Evolutionary conservation across 2,888 invertebrate species (phyloP), one percentile per base, ranked within the genome.

Genomic region (Nemurella pictetii): DNA sequence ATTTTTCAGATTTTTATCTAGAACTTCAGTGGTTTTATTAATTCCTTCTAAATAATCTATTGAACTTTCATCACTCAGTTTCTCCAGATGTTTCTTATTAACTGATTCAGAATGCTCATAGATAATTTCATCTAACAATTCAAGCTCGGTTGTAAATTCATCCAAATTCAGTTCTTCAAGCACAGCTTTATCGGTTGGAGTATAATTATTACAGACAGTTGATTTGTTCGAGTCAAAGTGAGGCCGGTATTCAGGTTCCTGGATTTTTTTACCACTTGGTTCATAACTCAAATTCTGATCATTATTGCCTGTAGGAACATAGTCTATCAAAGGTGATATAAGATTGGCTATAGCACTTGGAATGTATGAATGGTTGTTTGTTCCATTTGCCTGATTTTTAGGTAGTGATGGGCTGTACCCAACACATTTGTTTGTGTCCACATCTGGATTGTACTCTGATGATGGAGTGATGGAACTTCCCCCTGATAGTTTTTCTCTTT

Each of bases 101-200:
- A 74, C 26, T 55, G 55, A 55, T 55, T 55, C 55, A 55, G 87
- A 86, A 26, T 87, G 83, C 35, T 88, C 86, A 73, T 87, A 88
- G 3, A 91, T 87, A 83, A 91, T 90, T 85, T 91, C 91, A 87
- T 91, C 91, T 80, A 91, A 90, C 85, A 90, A 88, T 85, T 90
- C 90, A 87, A 91, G 90, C 83, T 91, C 91, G 12, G 88, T 88
- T 1, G 72, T 75, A n/a, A 84, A n/a, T 83, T 85, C 85, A n/a
- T 78, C 72, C 3, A 30, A 35, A 80, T 83, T 81, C 25, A 75
- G 28, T 36, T 84, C 84, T 28, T 81, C 83, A 55, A 86, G 80
- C 7, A 82, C 35, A 12, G 84, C 30, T 29, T 85, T 85, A 74
- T 83, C 84, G 15, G 87, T 86, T 29, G 87, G 87, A 25, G 83